Base-by-base conservation (phyloP, 2,113 vertebrate species). In the Otus sunia region DNA sequence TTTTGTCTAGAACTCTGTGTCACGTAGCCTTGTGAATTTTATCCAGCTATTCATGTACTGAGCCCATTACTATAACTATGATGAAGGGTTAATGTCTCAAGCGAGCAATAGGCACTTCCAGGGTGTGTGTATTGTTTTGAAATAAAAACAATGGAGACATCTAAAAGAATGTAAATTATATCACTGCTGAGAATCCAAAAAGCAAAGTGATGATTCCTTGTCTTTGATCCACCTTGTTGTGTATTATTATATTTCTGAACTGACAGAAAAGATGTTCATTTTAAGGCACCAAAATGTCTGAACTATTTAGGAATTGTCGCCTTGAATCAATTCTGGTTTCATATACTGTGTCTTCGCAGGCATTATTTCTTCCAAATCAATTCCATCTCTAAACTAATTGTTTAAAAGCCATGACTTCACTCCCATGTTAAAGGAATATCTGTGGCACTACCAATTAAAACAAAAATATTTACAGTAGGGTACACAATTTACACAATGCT, bases 281-380 rank as follows among this genome's bases (percentile, higher is more conserved):
- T 97, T 94, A 95, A 98, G 98, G 98, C 98, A 98, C 98, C 98
- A 96, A 96, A 93, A 97, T 97, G 98, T 98, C 99, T 99, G 98
- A 98, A 97, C 90, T 96, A 79, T 97, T 98, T 97, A 98, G 86
- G 98, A 98, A 96, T 96, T 98, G 88, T 97, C 71, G 39, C 97
- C 94, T 95, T 94, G 94, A 98, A 98, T 98, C 98, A 98, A 98
- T 98, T 98, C 96, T 98, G 92, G 96, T 97, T 98, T 97, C 50
- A 55, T 94, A 96, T 97, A 94, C 93, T 88, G 97, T 34, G 16
- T 96, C 72, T 94, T 97, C 94, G 95, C 62, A 97, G 96, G 97
- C 95, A 95, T 92, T 79, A 89, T 94, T 96, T 82, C 93, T 85
- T 96, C 96, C 87, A 94, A 98, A 99, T 99, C 98, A 98, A 98